Percentiles rank a stretch among this genome's conserved stretches.
phyloP scores from a whole-genome alignment of 2,113 vertebrate genomes.

The Myodes glareolus region DNA sequence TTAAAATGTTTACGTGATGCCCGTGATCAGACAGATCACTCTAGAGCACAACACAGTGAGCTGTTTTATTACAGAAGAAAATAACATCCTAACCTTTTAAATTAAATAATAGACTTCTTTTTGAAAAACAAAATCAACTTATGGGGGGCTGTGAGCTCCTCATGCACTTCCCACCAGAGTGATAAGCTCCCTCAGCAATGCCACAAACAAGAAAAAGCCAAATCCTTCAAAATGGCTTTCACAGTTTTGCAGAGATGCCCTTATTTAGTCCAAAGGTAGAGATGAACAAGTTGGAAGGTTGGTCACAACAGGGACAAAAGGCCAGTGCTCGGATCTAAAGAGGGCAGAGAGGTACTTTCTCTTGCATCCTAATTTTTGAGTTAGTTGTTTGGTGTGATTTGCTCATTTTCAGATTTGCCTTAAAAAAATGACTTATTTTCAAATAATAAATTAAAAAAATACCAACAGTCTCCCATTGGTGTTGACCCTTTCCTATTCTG shows the following conservation, averaged over 20 bases:
- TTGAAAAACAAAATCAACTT: constrained; percentile 5
- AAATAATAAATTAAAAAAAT: constrained; percentile 59
- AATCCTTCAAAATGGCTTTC: constrained; percentile 62
- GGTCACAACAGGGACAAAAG: constrained; percentile 29
- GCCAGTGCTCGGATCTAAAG: constrained; percentile 36
- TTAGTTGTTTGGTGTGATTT: constrained; percentile 37
- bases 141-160: background rate
- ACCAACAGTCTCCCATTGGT: background rate
- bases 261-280: constrained; percentile 56
- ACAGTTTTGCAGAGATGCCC: constrained; percentile 58
- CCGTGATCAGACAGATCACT: constrained; percentile 2
- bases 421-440: constrained; percentile 55
- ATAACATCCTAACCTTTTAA: constrained; percentile 66
- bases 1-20: background rate
- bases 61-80: constrained; percentile 74
- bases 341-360: background rate
- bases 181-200: constrained; percentile 6
- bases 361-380: constrained; percentile 49
- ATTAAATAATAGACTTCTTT: constrained; percentile 65
- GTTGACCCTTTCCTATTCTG: constrained; percentile 1
- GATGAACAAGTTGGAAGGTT: constrained; percentile 36
- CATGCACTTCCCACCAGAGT: background rate
- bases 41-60: constrained; percentile 39
- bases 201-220: constrained; percentile 20
- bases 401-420: constrained; percentile 38